These are phyloP conservation scores for Balaenoptera acutorostrata DNA, from an alignment of 2,113 vertebrate species.

Conservation along the genomic window DNA sequence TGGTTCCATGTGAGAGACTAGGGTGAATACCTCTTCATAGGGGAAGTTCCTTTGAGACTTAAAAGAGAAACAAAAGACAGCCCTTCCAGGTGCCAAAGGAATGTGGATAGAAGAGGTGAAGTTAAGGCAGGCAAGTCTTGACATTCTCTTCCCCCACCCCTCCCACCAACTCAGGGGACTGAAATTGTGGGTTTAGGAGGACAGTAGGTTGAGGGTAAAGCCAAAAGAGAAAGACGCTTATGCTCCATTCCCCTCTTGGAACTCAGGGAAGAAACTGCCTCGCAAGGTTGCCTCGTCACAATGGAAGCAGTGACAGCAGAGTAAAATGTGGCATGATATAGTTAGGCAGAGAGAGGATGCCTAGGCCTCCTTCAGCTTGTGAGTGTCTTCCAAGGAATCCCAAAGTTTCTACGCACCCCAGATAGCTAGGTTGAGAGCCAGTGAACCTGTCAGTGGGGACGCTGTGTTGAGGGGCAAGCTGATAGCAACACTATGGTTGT, in stretches of 20 bases:
- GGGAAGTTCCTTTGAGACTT: conserved; percentile 2
- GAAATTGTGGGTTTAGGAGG: neutral
- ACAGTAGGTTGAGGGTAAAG: neutral
- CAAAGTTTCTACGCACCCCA: neutral
- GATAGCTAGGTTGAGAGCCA: neutral
- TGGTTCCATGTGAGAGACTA: neutral
- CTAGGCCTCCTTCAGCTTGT: neutral
- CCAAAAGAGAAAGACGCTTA: neutral
- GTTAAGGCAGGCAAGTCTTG: neutral
- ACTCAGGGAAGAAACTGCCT: neutral
- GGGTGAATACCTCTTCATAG: neutral
- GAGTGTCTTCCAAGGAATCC: conserved; percentile 1
- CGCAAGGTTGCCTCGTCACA: neutral
- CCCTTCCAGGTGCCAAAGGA: neutral
- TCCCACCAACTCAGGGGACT: neutral
- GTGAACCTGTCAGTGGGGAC: neutral
- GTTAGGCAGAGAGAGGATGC: neutral
- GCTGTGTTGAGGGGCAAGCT: neutral
- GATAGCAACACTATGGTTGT: neutral
- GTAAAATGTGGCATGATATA: neutral
- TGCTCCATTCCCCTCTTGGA: neutral
- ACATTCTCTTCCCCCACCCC: neutral
- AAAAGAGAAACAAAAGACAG: neutral
- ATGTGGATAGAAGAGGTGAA: neutral
- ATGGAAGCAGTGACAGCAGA: neutral